Conservation (phyloP, 2,113 vertebrate genomes). For the Girardinichthys multiradiatus region DNA sequence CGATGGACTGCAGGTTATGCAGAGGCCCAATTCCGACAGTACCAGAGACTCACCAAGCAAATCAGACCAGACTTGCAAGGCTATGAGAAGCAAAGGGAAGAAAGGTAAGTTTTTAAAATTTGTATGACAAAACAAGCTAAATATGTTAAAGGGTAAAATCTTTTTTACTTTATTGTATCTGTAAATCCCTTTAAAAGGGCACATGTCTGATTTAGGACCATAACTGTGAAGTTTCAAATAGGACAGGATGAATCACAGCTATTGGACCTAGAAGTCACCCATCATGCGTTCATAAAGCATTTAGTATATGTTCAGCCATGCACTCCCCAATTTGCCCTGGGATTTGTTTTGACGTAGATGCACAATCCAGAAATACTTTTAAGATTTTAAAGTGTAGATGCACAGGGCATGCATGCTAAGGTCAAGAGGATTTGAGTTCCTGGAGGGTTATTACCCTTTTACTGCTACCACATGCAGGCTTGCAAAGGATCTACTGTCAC, state of each 20-base stretch:
- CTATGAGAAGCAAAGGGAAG: slow-evolving; percentile 87
- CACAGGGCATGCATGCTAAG: not conserved
- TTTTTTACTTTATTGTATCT: too few relatives aligned
- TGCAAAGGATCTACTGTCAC: slow-evolving; percentile 40
- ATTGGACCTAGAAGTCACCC: slow-evolving; percentile 1
- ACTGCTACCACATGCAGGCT: slow-evolving; percentile 30
- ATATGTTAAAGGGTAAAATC: too few relatives aligned
- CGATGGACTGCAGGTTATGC: slow-evolving; percentile 85
- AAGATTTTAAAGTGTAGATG: slow-evolving; percentile 17
- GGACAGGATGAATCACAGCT: slow-evolving; percentile 34
- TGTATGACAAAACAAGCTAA: not conserved
- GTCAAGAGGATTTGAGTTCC: slow-evolving; percentile 33
- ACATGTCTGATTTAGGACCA: not conserved
- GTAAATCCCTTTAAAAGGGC: not conserved
- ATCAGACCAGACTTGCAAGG: slow-evolving; percentile 92
- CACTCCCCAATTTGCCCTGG: slow-evolving; percentile 17
- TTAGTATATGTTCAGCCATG: slow-evolving; percentile 25
- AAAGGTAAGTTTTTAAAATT: slow-evolving; percentile 80
- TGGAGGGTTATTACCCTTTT: not conserved
- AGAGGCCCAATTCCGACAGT: slow-evolving; percentile 94
- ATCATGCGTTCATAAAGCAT: slow-evolving; percentile 67
- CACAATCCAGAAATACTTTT: slow-evolving; percentile 7
- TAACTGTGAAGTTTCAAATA: slow-evolving; percentile 44
- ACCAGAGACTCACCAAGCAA: slow-evolving; percentile 93
- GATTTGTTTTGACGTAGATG: slow-evolving; percentile 9